A percentile compares a stretch with the other conserved stretches of the same genome.
Conservation (phyloP, 2,113 vertebrate genomes). For the Eurystomus gularis region DNA sequence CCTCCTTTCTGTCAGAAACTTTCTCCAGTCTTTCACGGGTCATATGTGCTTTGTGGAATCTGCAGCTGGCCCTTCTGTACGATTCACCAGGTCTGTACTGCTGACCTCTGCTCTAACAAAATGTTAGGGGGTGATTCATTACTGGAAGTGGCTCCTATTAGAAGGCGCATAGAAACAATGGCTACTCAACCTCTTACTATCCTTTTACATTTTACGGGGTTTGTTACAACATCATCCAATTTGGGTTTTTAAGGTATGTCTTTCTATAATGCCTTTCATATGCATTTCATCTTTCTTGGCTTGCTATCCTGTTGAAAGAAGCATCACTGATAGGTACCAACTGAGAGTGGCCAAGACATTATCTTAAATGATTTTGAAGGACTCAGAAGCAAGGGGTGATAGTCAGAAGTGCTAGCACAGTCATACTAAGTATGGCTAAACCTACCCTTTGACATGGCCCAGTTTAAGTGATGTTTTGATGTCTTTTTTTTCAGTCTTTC, state of each 20-base stretch:
- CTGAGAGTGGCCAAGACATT: neutral
- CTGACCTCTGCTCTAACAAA: neutral
- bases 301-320: neutral
- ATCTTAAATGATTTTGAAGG: neutral
- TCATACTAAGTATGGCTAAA: neutral
- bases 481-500: neutral
- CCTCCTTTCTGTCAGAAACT: neutral
- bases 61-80: neutral
- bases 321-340: no score
- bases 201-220: neutral
- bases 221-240: neutral
- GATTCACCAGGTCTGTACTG: neutral
- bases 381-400: neutral
- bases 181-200: neutral
- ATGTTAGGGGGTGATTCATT: neutral
- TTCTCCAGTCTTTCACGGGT: neutral
- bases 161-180: neutral
- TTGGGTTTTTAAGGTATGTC: neutral
- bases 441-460: neutral
- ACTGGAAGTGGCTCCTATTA: neutral
- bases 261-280: neutral
- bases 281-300: neutral
- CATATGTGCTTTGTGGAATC: neutral
- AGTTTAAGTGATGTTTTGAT: neutral
- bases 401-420: neutral